These are phyloP conservation scores for Eurois occulta DNA, from an alignment of 2,888 invertebrate species.

Conservation along the genomic window DNA sequence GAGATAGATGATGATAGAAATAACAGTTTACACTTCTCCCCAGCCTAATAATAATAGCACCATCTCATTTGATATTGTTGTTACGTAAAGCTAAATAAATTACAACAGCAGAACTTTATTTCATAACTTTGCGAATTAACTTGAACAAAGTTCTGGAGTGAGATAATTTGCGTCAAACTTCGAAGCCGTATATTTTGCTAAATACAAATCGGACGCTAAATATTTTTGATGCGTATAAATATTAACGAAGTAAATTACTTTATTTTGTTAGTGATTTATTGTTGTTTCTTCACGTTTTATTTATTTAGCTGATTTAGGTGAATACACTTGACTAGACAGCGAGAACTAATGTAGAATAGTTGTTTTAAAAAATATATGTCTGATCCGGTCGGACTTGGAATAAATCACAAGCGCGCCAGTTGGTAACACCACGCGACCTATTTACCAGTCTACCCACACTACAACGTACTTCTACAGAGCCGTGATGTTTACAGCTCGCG, in stretches of 20 bases:
- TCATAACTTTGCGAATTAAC: slow-evolving; percentile 62
- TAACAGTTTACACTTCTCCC: neutral
- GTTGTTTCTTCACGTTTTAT: slow-evolving; percentile 26
- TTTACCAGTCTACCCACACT: too few relatives aligned
- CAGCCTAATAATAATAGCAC: neutral
- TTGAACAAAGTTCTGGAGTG: slow-evolving; percentile 67
- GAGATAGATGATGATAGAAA: too few relatives aligned
- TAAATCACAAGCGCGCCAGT: too few relatives aligned
- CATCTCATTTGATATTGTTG: slow-evolving; percentile 38
- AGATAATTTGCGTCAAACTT: slow-evolving; percentile 69
- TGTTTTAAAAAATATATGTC: neutral
- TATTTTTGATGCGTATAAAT: slow-evolving; percentile 62
- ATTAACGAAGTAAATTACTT: slow-evolving; percentile 49
- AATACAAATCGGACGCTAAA: slow-evolving; percentile 62
- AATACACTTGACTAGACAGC: neutral
- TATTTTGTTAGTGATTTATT: slow-evolving; percentile 52
- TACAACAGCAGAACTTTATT: slow-evolving; percentile 45
- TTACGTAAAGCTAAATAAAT: slow-evolving; percentile 56
- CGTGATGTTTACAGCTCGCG: too few relatives aligned
- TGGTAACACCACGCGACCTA: too few relatives aligned
- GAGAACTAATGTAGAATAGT: neutral
- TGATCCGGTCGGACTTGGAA: too few relatives aligned
- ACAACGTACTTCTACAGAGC: too few relatives aligned
- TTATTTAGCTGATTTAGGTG: slow-evolving; percentile 10
- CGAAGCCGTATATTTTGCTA: slow-evolving; percentile 53